Conservation (phyloP, 2,113 vertebrate genomes). For the Pseudorectes ferrugineus region DNA sequence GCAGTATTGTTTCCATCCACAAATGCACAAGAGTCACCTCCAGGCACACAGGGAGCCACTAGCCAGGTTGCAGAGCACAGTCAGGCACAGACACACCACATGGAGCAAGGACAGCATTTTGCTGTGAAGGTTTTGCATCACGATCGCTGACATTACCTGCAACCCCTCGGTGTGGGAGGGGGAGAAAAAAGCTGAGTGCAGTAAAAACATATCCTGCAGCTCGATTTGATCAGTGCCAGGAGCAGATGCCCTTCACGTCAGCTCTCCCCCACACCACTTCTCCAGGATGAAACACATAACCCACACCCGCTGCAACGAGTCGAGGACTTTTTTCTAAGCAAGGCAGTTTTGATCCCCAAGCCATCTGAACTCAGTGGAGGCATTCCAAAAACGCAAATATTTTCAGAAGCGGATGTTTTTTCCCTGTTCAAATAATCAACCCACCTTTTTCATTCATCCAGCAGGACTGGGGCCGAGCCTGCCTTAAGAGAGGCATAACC, state of each 20-base stretch:
- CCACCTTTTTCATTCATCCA: neutral
- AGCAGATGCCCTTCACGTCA: rapidly evolving
- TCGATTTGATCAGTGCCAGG: rapidly evolving
- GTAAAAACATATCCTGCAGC: neutral
- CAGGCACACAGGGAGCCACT: neutral
- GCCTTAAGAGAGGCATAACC: neutral
- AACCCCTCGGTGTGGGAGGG: neutral
- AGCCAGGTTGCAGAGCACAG: neutral
- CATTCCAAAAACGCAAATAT: neutral
- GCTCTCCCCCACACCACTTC: neutral
- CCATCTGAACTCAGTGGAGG: neutral
- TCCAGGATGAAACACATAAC: neutral
- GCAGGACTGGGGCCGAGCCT: neutral
- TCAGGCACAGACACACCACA: no score
- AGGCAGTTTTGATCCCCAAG: neutral
- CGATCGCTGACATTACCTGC: rapidly evolving
- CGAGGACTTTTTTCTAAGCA: rapidly evolving
- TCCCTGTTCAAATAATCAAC: neutral
- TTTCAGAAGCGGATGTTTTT: neutral
- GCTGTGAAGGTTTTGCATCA: rapidly evolving
- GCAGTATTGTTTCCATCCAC: neutral
- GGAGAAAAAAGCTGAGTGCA: rapidly evolving
- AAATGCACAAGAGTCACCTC: neutral
- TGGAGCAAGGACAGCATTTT: rapidly evolving
- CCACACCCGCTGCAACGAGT: neutral